Base-by-base conservation (phyloP, 2,113 vertebrate species). In the Austrofundulus limnaeus region DNA sequence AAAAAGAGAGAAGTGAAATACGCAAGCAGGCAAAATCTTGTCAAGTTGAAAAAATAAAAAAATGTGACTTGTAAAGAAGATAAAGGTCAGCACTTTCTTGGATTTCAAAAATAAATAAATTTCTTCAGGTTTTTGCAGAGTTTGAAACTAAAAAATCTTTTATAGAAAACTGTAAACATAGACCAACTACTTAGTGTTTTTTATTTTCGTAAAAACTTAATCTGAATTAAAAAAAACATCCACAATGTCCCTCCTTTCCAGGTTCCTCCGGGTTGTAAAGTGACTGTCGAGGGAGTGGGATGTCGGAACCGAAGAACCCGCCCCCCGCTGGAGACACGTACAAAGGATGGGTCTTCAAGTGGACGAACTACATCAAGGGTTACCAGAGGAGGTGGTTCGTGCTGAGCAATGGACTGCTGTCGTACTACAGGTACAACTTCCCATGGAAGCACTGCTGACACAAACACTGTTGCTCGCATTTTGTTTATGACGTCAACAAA, bases 331-430 rank as follows among this genome's bases (percentile, higher is more conserved):
- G 90, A 20, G 92, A 93, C 81, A 93, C 89, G 16, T 93, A 93
- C 70, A 93, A 93, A 88, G 93, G 93, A 83, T 94, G 93, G 95
- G 94, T 96, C 72, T 96, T 96, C 90, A 96, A 96, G 82, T 96
- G 95, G 95, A 96, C 95, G 63, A 96, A 96, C 86, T 96, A 96
- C 70, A 95, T 96, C 86, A 96, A 96, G 74, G 95, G 95, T 61
- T 96, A 96, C 88, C 95, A 96, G 90, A 85, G 94, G 62, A 88
- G 95, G 55, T 96, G 95, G 95, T 96, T 96, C 83, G 95, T 96
- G 72, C 86, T 96, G 77, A 96, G 95, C 91, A 96, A 96, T 83
- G 95, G 95, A 46, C 91, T 96, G 24, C 87, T 96, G 68, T 96
- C 94, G 42, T 96, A 96, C 78, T 96, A 96, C 93, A 94, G 95